Percentiles rank a stretch among this genome's conserved stretches.
Evolutionary conservation across 2,888 invertebrate genomes (phyloP).

Genomic region (Diplolepis rosae): DNA sequence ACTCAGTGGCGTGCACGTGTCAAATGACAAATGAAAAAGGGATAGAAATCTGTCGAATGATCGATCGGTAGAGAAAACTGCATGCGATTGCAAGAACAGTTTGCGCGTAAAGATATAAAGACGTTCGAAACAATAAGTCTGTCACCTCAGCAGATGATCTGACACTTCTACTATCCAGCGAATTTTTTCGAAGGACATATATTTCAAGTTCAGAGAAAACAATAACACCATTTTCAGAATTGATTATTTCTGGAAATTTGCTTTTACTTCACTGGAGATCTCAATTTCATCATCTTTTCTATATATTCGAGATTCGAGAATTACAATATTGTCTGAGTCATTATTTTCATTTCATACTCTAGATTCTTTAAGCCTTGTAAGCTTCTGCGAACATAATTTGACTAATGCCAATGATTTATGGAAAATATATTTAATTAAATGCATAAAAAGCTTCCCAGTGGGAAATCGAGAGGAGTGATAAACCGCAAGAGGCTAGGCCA

Average conservation of each 20-base stretch:
- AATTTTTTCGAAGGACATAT: not conserved
- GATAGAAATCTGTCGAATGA: not conserved
- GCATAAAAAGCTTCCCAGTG: too few species aligned
- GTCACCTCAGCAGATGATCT: conserved; percentile 6
- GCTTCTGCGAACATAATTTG: too few species aligned
- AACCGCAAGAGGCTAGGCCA: too few species aligned
- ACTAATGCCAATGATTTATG: too few species aligned
- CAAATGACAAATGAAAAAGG: conserved; percentile 24
- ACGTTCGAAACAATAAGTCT: conserved; percentile 21
- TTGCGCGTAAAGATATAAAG: not conserved
- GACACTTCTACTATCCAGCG: not conserved
- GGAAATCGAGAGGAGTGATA: too few species aligned
- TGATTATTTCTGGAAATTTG: not conserved
- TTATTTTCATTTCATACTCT: too few species aligned
- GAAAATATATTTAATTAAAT: too few species aligned
- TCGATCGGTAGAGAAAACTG: conserved; percentile 19
- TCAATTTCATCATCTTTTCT: not conserved
- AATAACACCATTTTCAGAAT: not conserved
- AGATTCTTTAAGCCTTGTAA: too few species aligned
- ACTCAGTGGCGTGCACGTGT: not conserved
- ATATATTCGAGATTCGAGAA: too few species aligned
- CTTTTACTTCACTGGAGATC: too few species aligned
- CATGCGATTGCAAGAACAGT: conserved; percentile 10
- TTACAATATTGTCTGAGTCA: too few species aligned
- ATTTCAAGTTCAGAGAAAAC: conserved; percentile 4